phyloP scores from a whole-genome alignment of 2,888 invertebrate genomes.

The Phasia obesa region DNA sequence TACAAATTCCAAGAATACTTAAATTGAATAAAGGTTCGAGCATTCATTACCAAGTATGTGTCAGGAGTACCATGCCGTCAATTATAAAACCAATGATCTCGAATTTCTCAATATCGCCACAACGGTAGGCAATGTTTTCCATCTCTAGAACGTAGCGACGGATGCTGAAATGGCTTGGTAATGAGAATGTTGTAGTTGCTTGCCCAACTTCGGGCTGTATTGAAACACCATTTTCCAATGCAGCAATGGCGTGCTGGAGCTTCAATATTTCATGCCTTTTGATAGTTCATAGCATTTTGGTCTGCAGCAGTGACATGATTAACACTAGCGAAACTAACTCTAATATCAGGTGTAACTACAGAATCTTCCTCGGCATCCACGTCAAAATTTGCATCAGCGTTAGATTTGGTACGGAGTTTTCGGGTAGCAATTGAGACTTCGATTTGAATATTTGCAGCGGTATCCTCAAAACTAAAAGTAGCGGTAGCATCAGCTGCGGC shows the following conservation, averaged over 20 bases:
- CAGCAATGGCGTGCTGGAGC: constrained; percentile 6
- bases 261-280: constrained; percentile 20
- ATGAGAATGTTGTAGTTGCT: not conserved
- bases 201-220: not conserved
- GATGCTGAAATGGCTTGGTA: constrained; percentile 31
- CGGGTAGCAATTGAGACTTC: not conserved
- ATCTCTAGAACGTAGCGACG: constrained; percentile 62
- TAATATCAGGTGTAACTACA: too few species aligned
- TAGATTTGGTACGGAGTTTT: not conserved
- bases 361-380: not conserved
- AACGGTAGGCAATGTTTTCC: constrained; percentile 54
- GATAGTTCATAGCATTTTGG: not conserved
- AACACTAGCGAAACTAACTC: too few species aligned
- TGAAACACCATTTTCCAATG: not conserved
- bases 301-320: too few species aligned
- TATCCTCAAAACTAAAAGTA: not conserved
- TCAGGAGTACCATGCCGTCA: constrained; percentile 50
- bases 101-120: constrained; percentile 37
- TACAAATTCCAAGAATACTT: constrained; percentile 49
- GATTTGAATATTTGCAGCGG: not conserved
- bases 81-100: constrained; percentile 42
- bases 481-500: not conserved
- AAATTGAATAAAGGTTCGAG: constrained; percentile 59
- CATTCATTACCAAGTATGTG: constrained; percentile 44
- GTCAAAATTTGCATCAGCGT: constrained; percentile 13